Percentiles rank a stretch among this genome's conserved stretches.
phyloP scores from a whole-genome alignment of 2,113 vertebrate genomes.

The Callocephalon fimbriatum region DNA sequence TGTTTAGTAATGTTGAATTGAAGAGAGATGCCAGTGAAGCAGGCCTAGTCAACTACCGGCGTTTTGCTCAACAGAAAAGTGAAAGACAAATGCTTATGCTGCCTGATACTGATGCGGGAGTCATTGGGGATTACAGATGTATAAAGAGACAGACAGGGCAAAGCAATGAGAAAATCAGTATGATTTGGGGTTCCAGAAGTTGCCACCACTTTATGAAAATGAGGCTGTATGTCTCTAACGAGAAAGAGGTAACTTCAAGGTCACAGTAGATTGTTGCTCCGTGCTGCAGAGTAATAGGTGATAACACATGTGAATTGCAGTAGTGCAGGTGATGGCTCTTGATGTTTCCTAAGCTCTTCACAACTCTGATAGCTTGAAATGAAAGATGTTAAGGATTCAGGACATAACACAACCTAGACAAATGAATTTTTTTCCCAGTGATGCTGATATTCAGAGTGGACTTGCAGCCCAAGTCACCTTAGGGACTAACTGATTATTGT shows the following conservation, averaged over 20 bases:
- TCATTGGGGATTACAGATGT: not conserved
- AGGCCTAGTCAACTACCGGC: not conserved
- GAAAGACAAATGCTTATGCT: not conserved
- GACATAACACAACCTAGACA: not conserved
- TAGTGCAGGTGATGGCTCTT: not conserved
- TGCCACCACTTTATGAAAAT: not conserved
- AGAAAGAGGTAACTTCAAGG: not conserved
- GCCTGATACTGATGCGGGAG: not conserved
- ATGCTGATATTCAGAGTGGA: not conserved
- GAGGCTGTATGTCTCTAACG: not conserved
- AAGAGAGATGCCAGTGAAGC: not conserved
- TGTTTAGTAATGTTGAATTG: not conserved
- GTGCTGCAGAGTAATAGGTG: not conserved
- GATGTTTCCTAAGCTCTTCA: not conserved
- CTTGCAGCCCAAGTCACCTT: not conserved
- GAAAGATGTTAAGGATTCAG: not conserved
- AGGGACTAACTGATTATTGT: not conserved
- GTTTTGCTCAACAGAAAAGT: not conserved
- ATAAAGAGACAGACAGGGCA: not conserved
- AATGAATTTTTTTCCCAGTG: not conserved
- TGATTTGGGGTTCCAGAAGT: not conserved
- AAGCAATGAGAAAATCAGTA: not conserved
- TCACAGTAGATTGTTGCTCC: not conserved
- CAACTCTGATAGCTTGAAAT: not conserved
- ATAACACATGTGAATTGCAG: not conserved